Evolutionary conservation across 2,113 vertebrate species (phyloP).

Genomic region (Ranitomeya variabilis): DNA sequence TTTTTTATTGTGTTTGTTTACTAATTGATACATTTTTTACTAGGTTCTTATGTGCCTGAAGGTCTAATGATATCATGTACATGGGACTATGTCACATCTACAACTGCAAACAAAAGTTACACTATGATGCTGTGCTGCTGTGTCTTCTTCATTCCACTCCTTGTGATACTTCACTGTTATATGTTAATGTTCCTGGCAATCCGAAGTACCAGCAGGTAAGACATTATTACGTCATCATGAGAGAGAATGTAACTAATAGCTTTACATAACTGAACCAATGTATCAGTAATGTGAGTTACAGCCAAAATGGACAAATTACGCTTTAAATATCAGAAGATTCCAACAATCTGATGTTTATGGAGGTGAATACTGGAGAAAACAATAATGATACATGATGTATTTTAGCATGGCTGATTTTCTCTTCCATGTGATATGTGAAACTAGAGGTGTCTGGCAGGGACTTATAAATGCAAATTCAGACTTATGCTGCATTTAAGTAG

Average conservation of each 20-base stretch:
- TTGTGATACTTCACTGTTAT: conserved; percentile 71
- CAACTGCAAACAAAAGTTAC: conserved; percentile 71
- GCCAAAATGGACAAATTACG: no score
- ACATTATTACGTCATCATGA: not conserved
- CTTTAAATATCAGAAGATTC: no score
- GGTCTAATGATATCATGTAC: conserved; percentile 76
- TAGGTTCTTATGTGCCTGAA: conserved; percentile 73
- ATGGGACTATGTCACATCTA: conserved; percentile 72
- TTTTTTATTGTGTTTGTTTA: not conserved
- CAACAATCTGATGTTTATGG: no score
- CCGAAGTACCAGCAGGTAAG: conserved; percentile 72
- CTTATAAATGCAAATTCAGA: no score
- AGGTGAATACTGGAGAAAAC: no score
- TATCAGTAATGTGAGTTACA: no score
- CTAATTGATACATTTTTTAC: conserved; percentile 21
- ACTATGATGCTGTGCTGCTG: conserved; percentile 75
- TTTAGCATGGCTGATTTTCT: no score
- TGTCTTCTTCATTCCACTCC: conserved; percentile 71
- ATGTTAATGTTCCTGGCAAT: conserved; percentile 71
- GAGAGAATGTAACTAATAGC: no score
- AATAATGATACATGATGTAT: no score
- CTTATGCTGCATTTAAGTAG: no score
- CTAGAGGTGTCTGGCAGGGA: no score
- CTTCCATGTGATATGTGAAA: no score
- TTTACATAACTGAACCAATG: not conserved